Evolutionary conservation across 2,113 vertebrate genomes (phyloP).

Genomic region (Myrmecophaga tridactyla): DNA sequence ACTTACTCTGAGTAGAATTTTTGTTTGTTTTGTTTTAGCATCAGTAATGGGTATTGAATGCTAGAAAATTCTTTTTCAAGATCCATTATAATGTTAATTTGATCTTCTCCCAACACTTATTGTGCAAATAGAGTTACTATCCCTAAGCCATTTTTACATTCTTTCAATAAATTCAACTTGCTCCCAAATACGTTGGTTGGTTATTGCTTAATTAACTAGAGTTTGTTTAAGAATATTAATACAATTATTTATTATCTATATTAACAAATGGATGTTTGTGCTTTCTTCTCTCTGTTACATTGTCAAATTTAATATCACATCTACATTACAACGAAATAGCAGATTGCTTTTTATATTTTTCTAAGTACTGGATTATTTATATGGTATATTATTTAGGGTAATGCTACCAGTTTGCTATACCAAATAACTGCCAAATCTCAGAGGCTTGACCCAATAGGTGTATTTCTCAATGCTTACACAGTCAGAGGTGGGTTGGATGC

Average conservation of each 20-base stretch:
- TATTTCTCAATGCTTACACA: neutral
- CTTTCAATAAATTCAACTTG: neutral
- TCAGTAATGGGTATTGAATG: neutral
- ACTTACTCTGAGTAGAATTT: neutral
- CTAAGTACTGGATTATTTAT: neutral
- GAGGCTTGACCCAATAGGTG: neutral
- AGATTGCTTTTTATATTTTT: neutral
- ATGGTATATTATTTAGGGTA: neutral
- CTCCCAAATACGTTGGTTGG: neutral
- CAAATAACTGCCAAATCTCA: neutral
- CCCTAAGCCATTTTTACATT: neutral
- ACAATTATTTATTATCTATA: neutral
- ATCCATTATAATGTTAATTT: neutral
- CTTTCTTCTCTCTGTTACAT: neutral
- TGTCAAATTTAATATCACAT: neutral
- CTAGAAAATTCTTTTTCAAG: neutral
- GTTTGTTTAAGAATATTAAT: conserved; percentile 8
- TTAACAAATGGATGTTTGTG: neutral
- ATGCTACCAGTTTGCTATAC: neutral
- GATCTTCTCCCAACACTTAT: neutral
- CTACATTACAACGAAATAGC: neutral
- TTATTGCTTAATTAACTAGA: neutral
- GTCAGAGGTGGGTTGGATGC: too few relatives aligned
- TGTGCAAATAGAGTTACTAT: neutral
- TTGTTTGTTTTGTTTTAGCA: neutral